These are phyloP conservation scores for Asobara japonica DNA, from an alignment of 1,140 invertebrate genomes.

Conservation along the genomic window DNA sequence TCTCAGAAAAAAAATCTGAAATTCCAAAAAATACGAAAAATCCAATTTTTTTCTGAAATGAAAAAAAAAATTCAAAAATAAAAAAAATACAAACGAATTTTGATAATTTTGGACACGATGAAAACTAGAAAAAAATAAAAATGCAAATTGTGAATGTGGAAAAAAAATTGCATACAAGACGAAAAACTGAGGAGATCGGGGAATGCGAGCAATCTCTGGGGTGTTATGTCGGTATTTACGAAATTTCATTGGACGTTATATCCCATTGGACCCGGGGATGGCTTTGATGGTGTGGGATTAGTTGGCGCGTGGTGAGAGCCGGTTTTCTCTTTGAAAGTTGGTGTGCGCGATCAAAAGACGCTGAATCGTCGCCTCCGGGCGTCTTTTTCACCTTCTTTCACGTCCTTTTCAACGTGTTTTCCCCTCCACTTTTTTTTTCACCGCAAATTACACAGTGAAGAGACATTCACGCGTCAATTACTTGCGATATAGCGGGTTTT, in stretches of 20 bases:
- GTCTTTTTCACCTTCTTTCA: constrained; percentile 2
- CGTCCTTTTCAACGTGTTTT: background rate
- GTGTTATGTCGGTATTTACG: constrained; percentile 10
- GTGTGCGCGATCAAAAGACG: constrained; percentile 6
- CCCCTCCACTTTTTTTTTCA: background rate
- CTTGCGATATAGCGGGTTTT: background rate
- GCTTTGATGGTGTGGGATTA: constrained; percentile 14
- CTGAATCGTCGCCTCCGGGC: constrained; percentile 1
- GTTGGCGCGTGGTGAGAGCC: background rate
- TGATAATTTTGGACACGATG: too few species aligned
- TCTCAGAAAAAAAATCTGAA: too few species aligned
- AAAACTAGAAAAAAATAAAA: too few species aligned
- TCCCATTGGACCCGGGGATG: background rate
- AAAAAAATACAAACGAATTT: too few species aligned
- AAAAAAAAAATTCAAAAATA: too few species aligned
- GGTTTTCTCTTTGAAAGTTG: constrained; percentile 15
- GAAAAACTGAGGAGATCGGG: background rate
- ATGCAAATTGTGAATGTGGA: too few species aligned
- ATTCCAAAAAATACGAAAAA: too few species aligned
- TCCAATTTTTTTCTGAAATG: too few species aligned
- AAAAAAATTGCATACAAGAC: background rate
- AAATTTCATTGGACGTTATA: background rate
- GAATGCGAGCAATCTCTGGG: background rate
- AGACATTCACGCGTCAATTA: constrained; percentile 2
- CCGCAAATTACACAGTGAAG: background rate